Evolutionary conservation across 2,888 invertebrate genomes (phyloP).

Genomic region (Oconnorella tubifera): DNA sequence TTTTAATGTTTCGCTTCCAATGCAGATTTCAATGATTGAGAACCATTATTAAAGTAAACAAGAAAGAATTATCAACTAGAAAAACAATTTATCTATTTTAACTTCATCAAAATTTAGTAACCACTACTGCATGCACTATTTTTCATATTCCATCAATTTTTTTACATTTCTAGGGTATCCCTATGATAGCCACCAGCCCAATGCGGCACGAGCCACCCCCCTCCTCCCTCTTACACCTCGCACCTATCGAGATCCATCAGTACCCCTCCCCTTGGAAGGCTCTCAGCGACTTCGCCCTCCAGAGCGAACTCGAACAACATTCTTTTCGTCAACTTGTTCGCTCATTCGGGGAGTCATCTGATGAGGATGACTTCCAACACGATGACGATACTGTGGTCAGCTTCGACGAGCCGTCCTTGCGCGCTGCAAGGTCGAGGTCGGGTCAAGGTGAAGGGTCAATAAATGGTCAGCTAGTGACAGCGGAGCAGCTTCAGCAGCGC

Average conservation of each 20-base stretch:
- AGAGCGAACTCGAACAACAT: conserved; percentile 78
- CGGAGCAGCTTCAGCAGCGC: no score
- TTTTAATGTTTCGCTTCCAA: no score
- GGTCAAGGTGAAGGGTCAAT: no score
- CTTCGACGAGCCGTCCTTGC: conserved; percentile 18
- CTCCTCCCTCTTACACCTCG: conserved; percentile 43
- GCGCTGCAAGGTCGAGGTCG: not conserved
- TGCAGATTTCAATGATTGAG: no score
- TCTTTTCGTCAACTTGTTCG: conserved; percentile 95
- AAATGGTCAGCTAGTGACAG: no score
- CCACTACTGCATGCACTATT: no score
- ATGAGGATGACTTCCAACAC: conserved; percentile 40
- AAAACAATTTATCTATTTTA: no score
- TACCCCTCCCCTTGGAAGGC: conserved; percentile 95
- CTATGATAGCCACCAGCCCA: conserved; percentile 89
- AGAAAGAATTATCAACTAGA: no score
- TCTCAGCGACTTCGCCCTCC: conserved; percentile 88
- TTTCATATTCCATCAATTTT: not conserved
- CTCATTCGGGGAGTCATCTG: conserved; percentile 38
- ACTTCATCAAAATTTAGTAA: no score
- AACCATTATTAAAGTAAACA: no score
- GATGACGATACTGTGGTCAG: conserved; percentile 51
- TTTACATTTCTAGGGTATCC: conserved; percentile 84
- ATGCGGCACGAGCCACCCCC: conserved; percentile 57
- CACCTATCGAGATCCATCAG: conserved; percentile 82